Percentiles rank a stretch among this genome's conserved stretches.
phyloP scores from a whole-genome alignment of 2,797 vertebrate genomes.

The Loriculus beryllinus region DNA sequence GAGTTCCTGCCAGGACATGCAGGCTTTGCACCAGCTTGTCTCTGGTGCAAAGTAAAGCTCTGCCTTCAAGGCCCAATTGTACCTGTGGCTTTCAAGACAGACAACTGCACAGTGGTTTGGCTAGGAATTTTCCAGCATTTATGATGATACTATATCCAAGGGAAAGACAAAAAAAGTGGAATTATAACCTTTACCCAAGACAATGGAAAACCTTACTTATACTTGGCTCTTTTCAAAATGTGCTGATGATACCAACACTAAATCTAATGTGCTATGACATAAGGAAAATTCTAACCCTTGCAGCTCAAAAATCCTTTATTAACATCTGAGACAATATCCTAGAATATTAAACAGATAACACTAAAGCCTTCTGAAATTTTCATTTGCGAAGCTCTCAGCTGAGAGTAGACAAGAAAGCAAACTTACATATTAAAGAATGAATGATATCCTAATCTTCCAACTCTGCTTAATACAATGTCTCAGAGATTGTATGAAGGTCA shows the following conservation, averaged over 20 bases:
- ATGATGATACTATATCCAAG: not conserved
- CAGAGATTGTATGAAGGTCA: not conserved
- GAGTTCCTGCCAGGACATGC: not conserved
- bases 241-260: not conserved
- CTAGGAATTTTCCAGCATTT: not conserved
- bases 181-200: not conserved
- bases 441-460: not conserved
- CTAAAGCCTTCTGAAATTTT: not conserved
- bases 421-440: not conserved
- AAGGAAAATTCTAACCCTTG: conserved; percentile 10
- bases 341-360: conserved; percentile 38
- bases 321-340: not conserved
- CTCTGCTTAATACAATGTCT: not conserved
- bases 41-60: not conserved
- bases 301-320: conserved; percentile 29
- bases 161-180: conserved; percentile 4
- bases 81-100: not conserved
- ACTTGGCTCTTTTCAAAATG: conserved; percentile 15
- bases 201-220: not conserved
- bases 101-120: not conserved
- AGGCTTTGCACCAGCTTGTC: not conserved
- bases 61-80: not conserved
- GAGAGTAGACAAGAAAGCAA: not conserved
- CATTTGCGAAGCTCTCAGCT: not conserved
- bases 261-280: not conserved